Percentiles rank a stretch among this genome's conserved stretches.
These are phyloP conservation scores for Bergia sp. DNA, from an alignment of 92 coral and sea anemone genomes.

Conservation along the genomic window DNA sequence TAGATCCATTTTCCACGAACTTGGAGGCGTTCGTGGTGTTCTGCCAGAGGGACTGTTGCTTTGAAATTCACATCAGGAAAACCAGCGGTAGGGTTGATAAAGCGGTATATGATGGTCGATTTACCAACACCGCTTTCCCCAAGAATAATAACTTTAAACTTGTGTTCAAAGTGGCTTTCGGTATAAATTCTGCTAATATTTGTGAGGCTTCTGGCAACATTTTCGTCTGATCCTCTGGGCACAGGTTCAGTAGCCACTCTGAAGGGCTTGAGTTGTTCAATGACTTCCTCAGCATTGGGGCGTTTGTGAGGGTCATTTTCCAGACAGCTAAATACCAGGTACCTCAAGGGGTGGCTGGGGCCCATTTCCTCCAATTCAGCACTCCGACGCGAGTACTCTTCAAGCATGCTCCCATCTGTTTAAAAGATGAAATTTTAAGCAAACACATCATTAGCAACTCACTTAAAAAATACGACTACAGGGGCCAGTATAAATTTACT, in stretches of 20 bases:
- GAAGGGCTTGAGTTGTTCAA: constrained; percentile 51
- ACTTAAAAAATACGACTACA: no score
- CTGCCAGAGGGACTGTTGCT: constrained; percentile 50
- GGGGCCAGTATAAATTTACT: no score
- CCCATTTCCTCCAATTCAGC: constrained; percentile 87
- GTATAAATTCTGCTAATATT: constrained; percentile 40
- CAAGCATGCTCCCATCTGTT: constrained; percentile 71
- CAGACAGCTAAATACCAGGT: constrained; percentile 69
- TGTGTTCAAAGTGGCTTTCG: constrained; percentile 59
- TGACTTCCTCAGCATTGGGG: constrained; percentile 62
- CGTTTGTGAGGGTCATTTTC: constrained; percentile 74
- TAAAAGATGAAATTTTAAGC: neutral
- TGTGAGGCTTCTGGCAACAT: constrained; percentile 14
- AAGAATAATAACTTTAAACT: constrained; percentile 73
- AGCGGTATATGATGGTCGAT: constrained; percentile 73
- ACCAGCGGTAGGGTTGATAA: constrained; percentile 56
- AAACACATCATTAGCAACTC: no score
- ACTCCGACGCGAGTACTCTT: constrained; percentile 77
- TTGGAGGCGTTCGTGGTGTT: constrained; percentile 73
- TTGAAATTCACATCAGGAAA: constrained; percentile 18
- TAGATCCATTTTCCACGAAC: constrained; percentile 70
- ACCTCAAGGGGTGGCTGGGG: constrained; percentile 73
- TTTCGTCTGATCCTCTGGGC: constrained; percentile 17
- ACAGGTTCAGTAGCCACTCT: constrained; percentile 5
- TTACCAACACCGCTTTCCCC: constrained; percentile 79